Base-by-base conservation (phyloP, 2,888 invertebrate genomes). In the Drosophila falleni region DNA sequence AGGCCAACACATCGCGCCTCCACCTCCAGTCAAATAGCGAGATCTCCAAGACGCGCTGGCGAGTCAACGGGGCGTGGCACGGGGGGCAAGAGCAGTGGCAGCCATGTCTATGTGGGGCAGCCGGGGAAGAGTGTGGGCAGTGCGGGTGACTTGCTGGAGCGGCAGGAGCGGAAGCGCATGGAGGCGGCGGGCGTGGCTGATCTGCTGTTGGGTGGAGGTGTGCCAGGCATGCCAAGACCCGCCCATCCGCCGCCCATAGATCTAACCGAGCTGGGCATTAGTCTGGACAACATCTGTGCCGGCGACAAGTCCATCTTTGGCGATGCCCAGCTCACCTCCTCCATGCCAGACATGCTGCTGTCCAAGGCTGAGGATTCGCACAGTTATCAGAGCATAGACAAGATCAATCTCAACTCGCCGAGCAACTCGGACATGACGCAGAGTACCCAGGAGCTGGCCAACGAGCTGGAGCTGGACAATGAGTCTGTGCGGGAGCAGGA, bases 181-280 rank as follows among this genome's bases (percentile, higher is more conserved):
- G 89, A 90, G 60, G 78, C 83, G 0, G 89, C 85, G 0, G 90
- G 89, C 11, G 82, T 92, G 29, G 92, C 92, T 11, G 90, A 92
- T 39, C 56, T 92, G 35, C 65, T 93, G 49, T 88, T 92, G 41
- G 90, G 90, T 16, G 88, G 90, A 0, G 86, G 89, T 1, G 87
- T 89, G 2, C 89, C 89, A 0, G 90, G 90, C 44, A 86, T 91
- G 61, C 90, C 91, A 0, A 67, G 94, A 5, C 95, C 95, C 74
- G 95, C 95, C 65, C 92, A 94, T 79, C 94, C 94, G 67, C 92
- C 95, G 72, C 95, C 95, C n/a, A 92, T 95, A 15, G 94, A 94
- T 84, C 90, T 94, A 35, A 94, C 94, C 0, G 94, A 94, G 74
- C 88, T 94, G 72, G 94, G 93, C 74, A 91, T 93, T 33, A 93